These are phyloP conservation scores for Grammomys dolichurus DNA, from an alignment of 2,113 vertebrate genomes.

Conservation along the genomic window DNA sequence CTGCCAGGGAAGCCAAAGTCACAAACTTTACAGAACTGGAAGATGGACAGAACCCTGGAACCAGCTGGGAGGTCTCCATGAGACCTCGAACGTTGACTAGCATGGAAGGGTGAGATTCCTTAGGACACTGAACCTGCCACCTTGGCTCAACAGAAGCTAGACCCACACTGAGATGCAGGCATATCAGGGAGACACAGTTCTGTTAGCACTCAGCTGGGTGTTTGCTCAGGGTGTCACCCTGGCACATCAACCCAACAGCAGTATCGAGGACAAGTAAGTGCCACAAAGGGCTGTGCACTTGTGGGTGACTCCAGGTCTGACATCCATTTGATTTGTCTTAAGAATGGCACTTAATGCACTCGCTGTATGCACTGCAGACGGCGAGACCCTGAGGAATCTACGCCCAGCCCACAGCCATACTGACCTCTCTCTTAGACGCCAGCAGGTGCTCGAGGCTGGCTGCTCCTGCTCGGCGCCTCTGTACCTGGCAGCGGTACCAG, in stretches of 20 bases:
- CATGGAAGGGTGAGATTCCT: too few relatives aligned
- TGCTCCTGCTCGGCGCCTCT: slow-evolving; percentile 79
- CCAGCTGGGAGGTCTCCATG: not conserved
- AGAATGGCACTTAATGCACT: not conserved
- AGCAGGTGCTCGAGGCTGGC: slow-evolving; percentile 86
- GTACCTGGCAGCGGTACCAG: slow-evolving; percentile 92
- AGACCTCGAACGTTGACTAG: fast-evolving
- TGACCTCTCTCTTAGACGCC: slow-evolving; percentile 90
- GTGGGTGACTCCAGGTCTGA: fast-evolving
- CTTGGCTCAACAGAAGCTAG: not conserved
- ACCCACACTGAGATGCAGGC: fast-evolving
- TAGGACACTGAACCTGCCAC: not conserved
- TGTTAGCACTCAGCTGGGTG: fast-evolving
- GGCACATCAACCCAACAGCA: too few relatives aligned
- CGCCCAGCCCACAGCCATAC: not conserved
- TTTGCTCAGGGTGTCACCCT: fast-evolving
- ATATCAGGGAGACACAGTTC: fast-evolving
- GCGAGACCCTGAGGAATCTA: not conserved
- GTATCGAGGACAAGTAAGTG: not conserved
- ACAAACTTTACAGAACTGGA: fast-evolving
- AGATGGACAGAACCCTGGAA: fast-evolving
- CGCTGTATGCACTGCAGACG: fast-evolving
- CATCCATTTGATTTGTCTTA: not conserved
- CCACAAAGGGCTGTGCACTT: not conserved
- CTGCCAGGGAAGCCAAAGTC: slow-evolving; percentile 80